Base-by-base conservation (phyloP, 2,888 invertebrate species). In the Saturnia pavonia region DNA sequence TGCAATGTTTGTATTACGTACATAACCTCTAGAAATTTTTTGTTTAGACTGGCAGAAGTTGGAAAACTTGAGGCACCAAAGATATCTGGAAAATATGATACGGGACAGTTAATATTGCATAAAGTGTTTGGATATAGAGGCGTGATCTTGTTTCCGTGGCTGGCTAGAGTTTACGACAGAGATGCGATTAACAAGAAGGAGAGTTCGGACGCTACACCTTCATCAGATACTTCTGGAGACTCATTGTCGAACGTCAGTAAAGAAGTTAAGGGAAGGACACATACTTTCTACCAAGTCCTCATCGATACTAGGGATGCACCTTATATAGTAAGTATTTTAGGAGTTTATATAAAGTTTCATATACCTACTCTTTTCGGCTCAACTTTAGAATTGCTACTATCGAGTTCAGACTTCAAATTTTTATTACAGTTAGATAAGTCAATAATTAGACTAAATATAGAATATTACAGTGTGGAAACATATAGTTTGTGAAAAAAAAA, bases 241-340 rank as follows among this genome's bases (percentile, higher is more conserved):
- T 86, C 89, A 69, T 78, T 92, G 68, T 92, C 94, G 16, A 94
- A 88, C 76, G 96, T 96, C 22, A 96, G 96, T 45, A 97, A 97
- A 86, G 98, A 98, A 91, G 97, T 98, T 14, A 97, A 98, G 89
- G 98, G 98, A 67, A 95, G 96, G 85, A 97, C 98, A 11, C 98
- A 99, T 83, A 97, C 98, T 57, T 99, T 99, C 89, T 99, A 99
- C 90, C 99, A 99, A 95, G 99, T 99, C 63, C 95, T 99, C 63
- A 99, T 99, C 78, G 99, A 99, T 90, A 97, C 98, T 73, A 95
- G 99, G 85, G 99, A 99, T 94, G 99, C 98, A 85, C 98, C 99
- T 11, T 98, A 97, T 88, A 99, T 99, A 94, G 98, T 98, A 95
- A 96, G 97, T 95, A 69, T 68, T 22, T 25, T 34, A 40, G 43